Evolutionary conservation across 2,797 vertebrate genomes (phyloP).

Genomic region (Buphagus erythrorhynchus): DNA sequence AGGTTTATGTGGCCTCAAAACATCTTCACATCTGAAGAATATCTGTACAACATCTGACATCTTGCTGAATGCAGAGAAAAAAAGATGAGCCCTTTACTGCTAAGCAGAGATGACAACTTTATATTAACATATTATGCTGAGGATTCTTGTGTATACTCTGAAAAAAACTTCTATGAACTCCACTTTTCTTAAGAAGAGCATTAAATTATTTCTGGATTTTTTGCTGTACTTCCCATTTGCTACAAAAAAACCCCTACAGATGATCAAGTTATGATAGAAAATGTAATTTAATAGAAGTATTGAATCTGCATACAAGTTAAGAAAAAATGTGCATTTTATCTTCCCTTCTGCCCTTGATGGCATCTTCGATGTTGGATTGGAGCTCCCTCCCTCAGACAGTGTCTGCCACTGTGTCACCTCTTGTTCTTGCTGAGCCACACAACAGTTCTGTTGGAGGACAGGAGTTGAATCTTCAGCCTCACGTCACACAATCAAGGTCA

Average conservation of each 20-base stretch:
- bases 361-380: background rate
- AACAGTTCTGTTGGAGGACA: background rate
- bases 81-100: background rate
- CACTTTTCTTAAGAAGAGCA: background rate
- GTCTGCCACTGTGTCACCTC: background rate
- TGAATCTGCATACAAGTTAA: background rate
- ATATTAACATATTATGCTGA: background rate
- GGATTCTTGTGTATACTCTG: background rate
- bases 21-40: background rate
- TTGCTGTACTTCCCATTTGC: background rate
- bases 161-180: background rate
- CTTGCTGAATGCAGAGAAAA: background rate
- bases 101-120: background rate
- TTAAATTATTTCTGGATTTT: background rate
- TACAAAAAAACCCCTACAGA: background rate
- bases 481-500: rapidly evolving
- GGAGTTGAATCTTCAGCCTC: background rate
- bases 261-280: background rate
- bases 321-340: background rate
- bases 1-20: background rate
- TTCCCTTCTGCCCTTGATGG: background rate
- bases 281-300: background rate
- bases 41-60: background rate
- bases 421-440: background rate
- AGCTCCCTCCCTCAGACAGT: background rate